Evolutionary conservation across 2,797 vertebrate genomes (phyloP).

Genomic region (Myotis pilosus): DNA sequence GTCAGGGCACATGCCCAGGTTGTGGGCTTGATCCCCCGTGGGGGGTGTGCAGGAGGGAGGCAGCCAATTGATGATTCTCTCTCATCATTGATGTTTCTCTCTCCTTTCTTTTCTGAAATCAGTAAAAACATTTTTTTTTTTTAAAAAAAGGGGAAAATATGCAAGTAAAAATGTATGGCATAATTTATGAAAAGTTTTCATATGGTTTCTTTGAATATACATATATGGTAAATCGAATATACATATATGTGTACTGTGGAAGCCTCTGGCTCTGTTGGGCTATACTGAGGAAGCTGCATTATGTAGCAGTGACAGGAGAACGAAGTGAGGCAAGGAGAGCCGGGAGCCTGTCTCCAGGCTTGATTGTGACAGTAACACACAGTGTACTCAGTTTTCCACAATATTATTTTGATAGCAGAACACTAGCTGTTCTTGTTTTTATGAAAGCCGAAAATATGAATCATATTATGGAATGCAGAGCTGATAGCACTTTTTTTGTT

Average conservation of each 20-base stretch:
- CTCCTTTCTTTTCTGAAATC: too few relatives aligned
- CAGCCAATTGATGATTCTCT: too few relatives aligned
- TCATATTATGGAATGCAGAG: background rate
- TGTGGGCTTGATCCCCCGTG: too few relatives aligned
- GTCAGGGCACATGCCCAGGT: too few relatives aligned
- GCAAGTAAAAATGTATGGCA: constrained; percentile 49
- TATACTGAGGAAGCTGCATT: background rate
- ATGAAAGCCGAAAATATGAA: background rate
- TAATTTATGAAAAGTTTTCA: background rate
- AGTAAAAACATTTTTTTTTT: too few relatives aligned
- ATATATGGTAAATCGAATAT: background rate
- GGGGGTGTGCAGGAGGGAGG: too few relatives aligned
- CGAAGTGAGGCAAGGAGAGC: background rate
- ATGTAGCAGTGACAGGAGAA: background rate
- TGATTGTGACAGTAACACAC: background rate
- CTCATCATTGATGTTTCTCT: too few relatives aligned
- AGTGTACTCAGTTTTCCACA: constrained; percentile 5
- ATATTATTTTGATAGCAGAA: constrained; percentile 24
- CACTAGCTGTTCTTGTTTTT: constrained; percentile 32
- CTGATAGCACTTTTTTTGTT: background rate
- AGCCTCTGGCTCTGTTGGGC: background rate
- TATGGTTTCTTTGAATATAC: background rate
- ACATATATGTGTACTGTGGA: background rate
- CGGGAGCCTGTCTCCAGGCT: background rate
- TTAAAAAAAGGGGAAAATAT: background rate